Evolutionary conservation across 2,113 vertebrate species (phyloP).

Genomic region (Seriola aureovittata): DNA sequence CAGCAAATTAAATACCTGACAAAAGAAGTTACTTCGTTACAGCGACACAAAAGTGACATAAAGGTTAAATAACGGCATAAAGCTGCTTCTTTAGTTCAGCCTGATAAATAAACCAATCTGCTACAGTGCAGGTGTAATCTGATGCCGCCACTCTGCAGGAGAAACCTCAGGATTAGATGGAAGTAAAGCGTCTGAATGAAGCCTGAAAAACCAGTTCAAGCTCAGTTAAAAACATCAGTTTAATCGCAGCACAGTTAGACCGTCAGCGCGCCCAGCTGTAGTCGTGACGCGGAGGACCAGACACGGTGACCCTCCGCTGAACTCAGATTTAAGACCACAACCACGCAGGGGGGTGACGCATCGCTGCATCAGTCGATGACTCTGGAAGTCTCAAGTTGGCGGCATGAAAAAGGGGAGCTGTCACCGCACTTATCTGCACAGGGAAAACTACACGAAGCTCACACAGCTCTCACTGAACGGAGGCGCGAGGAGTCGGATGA

Average conservation of each 20-base stretch:
- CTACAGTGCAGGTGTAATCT: no score
- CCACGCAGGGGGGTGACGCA: conserved; percentile 12
- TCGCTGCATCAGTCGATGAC: conserved; percentile 12
- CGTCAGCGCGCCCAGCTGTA: background rate
- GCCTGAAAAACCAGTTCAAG: no score
- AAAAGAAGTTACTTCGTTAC: background rate
- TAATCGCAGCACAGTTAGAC: background rate
- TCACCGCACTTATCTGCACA: background rate
- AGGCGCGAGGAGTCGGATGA: background rate
- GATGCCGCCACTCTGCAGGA: background rate
- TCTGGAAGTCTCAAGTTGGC: conserved; percentile 21
- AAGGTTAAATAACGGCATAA: background rate
- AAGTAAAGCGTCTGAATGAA: no score
- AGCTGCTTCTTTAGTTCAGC: background rate
- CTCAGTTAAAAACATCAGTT: background rate
- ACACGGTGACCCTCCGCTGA: conserved; percentile 44
- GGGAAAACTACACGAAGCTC: background rate
- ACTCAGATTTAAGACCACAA: conserved; percentile 37
- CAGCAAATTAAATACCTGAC: background rate
- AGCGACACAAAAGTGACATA: background rate
- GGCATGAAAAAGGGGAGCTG: background rate
- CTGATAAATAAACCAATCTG: background rate
- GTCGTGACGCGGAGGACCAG: conserved; percentile 12
- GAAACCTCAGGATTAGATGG: background rate
- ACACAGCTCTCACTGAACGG: background rate